Base-by-base conservation (phyloP, 2,113 vertebrate species). In the Dunckerocampus dactyliophorus region DNA sequence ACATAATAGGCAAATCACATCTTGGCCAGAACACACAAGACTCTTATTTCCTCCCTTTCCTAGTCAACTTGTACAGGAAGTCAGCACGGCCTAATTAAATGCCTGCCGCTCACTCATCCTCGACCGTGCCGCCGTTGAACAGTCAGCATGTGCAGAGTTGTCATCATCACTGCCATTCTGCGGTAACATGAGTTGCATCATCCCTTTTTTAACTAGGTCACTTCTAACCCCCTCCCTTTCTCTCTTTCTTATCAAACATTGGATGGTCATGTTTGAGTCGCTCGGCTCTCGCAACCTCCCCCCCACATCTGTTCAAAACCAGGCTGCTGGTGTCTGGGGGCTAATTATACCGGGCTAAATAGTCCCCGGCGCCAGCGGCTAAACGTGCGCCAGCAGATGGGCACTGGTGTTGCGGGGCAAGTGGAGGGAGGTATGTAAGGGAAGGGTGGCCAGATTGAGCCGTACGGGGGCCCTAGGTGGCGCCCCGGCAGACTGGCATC, bases 261-360 rank as follows among this genome's bases (percentile, higher is more conserved):
- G 77, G 72, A 75, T 70, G 72, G 74, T 79, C 28, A 59, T 47
- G 74, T 75, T 13, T 65, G 73, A 81, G 82, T 82, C 62, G 84
- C 80, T 64, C 68, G 62, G 67, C 86, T 60, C 62, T 57, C 28
- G 59, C 69, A 77, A 59, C 83, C 81, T 76, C 83, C 83, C n/a
- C n/a, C 85, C 82, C 83, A 85, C 88, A 89, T 89, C 88, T 89
- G 88, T 85, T 89, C 84, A 75, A 86, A 88, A 87, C 79, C 88
- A 85, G 79, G 79, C 85, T 85, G 85, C 76, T 43, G 79, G 85
- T 80, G 83, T 89, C 88, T 88, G 76, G 88, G 88, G 88, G 86
- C 88, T 88, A 88, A 89, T 89, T 89, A 89, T 70, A 64, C 75
- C 65, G 15, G 81, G 82, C 86, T 89, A 89, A 89, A 81, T 81